phyloP scores from a whole-genome alignment of 2,888 invertebrate species.

The Cephalotes varians region DNA sequence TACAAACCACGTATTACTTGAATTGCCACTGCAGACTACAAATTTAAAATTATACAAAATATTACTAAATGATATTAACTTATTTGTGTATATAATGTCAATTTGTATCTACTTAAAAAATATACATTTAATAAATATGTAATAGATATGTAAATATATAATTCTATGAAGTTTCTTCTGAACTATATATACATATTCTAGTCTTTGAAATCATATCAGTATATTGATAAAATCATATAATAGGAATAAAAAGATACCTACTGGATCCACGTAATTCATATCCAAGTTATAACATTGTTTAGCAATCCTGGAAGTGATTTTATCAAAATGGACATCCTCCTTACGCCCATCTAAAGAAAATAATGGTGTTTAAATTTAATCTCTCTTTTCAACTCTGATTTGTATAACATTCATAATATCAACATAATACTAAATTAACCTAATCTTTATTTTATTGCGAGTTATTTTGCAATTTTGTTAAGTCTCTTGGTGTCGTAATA shows the following conservation, averaged over 20 bases:
- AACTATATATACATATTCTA: neutral
- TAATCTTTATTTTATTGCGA: neutral
- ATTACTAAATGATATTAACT: neutral
- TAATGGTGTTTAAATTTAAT: neutral
- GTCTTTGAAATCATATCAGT: neutral
- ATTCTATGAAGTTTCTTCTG: neutral
- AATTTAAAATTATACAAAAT: slow-evolving; percentile 12
- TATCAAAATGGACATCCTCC: slow-evolving; percentile 98
- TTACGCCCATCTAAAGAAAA: slow-evolving; percentile 90
- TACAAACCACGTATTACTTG: slow-evolving; percentile 98
- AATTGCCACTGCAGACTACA: slow-evolving; percentile 92
- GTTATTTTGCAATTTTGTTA: neutral
- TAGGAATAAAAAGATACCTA: slow-evolving; percentile 84
- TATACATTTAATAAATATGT: neutral
- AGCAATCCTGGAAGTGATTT: slow-evolving; percentile 98
- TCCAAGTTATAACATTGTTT: slow-evolving; percentile 98
- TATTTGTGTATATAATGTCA: neutral
- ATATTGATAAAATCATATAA: neutral
- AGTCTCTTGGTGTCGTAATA: neutral
- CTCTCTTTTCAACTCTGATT: neutral
- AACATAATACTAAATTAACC: neutral
- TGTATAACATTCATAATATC: neutral
- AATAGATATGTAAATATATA: neutral
- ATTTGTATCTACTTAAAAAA: neutral
- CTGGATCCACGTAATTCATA: slow-evolving; percentile 98